These are phyloP conservation scores for Squalus acanthias DNA, from an alignment of 2,797 vertebrate genomes.

Conservation along the genomic window DNA sequence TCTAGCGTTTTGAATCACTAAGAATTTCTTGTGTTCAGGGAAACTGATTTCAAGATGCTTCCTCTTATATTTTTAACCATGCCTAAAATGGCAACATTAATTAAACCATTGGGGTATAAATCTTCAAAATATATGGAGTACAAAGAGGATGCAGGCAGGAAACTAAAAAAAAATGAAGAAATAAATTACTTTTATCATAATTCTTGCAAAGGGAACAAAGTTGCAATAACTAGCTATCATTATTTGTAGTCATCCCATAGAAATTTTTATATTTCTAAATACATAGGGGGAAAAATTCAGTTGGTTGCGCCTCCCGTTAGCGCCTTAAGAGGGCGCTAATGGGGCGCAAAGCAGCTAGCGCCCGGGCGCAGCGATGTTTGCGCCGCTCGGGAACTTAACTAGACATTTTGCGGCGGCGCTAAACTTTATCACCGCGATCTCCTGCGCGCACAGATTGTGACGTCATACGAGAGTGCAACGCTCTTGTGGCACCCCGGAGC, in stretches of 20 bases:
- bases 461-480: too few relatives aligned
- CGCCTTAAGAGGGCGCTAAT: too few relatives aligned
- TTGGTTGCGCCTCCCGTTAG: too few relatives aligned
- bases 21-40: background rate
- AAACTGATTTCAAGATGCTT: background rate
- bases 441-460: too few relatives aligned
- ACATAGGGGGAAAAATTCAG: background rate
- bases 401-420: too few relatives aligned
- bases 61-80: background rate
- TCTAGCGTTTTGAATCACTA: background rate
- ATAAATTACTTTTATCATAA: background rate
- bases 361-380: too few relatives aligned
- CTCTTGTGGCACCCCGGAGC: too few relatives aligned
- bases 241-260: background rate
- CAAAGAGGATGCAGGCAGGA: background rate
- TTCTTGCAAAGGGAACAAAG: background rate
- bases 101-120: background rate
- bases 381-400: too few relatives aligned
- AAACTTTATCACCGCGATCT: too few relatives aligned
- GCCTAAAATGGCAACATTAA: background rate
- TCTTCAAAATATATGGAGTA: background rate
- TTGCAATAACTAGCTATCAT: background rate
- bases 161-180: background rate
- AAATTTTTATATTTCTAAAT: background rate
- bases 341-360: too few relatives aligned